These are phyloP conservation scores for Promerops cafer DNA, from an alignment of 2,113 vertebrate genomes.

Conservation along the genomic window DNA sequence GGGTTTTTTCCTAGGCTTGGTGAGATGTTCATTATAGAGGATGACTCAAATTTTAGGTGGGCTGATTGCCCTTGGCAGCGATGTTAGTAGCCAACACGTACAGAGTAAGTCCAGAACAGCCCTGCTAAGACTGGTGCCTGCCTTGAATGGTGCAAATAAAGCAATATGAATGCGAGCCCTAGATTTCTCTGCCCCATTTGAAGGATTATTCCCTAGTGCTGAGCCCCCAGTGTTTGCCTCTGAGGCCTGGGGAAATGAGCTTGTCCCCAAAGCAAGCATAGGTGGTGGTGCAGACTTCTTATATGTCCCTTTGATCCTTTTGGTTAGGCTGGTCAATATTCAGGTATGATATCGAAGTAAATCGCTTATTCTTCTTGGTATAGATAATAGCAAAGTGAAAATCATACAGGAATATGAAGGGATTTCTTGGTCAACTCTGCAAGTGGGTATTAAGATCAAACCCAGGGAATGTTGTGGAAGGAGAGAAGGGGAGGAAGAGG, in stretches of 20 bases:
- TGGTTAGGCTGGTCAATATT: neutral
- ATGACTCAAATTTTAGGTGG: neutral
- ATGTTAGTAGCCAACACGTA: rapidly evolving
- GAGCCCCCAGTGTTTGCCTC: neutral
- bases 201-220: neutral
- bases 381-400: neutral
- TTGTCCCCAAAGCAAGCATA: neutral
- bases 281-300: neutral
- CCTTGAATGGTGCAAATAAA: neutral
- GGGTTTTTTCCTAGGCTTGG: rapidly evolving
- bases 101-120: neutral
- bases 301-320: neutral
- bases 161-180: neutral
- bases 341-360: neutral
- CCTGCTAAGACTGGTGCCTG: neutral
- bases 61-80: neutral
- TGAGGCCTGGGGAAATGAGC: neutral
- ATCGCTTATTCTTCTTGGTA: neutral
- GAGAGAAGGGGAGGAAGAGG: neutral
- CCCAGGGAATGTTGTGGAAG: neutral
- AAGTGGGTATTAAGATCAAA: neutral
- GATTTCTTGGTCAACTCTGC: neutral
- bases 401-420: neutral
- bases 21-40: neutral
- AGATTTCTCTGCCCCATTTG: neutral